These are phyloP conservation scores for Dendronephthya gigantea DNA, from an alignment of 64 coral and sea anemone species.

Conservation along the genomic window DNA sequence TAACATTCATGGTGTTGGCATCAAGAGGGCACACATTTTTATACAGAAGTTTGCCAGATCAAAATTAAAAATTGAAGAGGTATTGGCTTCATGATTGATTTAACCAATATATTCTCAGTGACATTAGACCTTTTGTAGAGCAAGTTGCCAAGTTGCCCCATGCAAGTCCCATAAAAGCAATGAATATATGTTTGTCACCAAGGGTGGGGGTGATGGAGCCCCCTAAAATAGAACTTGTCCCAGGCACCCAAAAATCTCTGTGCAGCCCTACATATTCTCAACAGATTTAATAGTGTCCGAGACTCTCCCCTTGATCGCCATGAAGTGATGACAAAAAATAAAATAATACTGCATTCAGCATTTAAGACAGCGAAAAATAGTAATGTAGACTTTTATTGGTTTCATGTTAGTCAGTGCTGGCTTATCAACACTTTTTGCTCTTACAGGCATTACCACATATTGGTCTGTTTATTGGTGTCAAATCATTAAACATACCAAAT, in stretches of 20 bases:
- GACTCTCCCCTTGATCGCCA: too few relatives aligned
- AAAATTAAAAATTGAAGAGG: slow-evolving; percentile 32
- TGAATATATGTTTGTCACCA: too few relatives aligned
- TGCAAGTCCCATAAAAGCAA: too few relatives aligned
- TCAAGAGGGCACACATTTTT: slow-evolving; percentile 15
- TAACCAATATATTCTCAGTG: not conserved
- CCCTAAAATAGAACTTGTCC: too few relatives aligned
- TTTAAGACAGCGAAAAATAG: not conserved
- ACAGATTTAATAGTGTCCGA: too few relatives aligned
- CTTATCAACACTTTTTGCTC: not conserved
- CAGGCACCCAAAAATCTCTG: too few relatives aligned
- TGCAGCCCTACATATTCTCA: too few relatives aligned
- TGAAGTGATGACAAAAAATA: too few relatives aligned
- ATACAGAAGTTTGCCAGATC: slow-evolving; percentile 30
- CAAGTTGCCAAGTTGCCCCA: not conserved
- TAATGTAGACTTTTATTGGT: not conserved
- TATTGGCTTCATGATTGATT: too few relatives aligned
- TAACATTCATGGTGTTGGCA: slow-evolving; percentile 24
- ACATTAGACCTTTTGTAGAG: not conserved
- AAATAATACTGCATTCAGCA: too few relatives aligned
- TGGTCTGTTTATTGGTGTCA: slow-evolving; percentile 9
- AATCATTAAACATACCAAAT: not conserved
- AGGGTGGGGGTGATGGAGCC: too few relatives aligned
- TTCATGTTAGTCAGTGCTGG: too few relatives aligned
- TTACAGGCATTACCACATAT: slow-evolving; percentile 35